Evolutionary conservation across 2,113 vertebrate species (phyloP), one percentile per base, ranked within the genome.

Genomic region (Aix galericulata): DNA sequence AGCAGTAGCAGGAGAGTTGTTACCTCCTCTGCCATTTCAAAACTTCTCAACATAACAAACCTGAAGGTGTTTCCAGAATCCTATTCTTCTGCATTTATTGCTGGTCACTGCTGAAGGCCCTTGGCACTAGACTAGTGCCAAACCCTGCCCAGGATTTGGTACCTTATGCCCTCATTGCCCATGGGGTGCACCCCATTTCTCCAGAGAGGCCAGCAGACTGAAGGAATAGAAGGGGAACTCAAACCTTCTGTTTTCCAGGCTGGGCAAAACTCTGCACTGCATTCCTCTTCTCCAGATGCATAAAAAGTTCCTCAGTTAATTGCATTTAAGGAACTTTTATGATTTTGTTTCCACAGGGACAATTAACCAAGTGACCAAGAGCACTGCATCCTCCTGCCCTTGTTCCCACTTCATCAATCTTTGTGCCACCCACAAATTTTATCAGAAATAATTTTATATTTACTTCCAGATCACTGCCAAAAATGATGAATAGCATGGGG

Each of bases 381-480:
- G 27, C 59, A 66, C 58, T 62, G 26, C 44, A 79, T 79, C 62
- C 84, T 84, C 82, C 55, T 76, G 67, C 67, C 48, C 83, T 72
- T 5, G 0, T 76, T 86, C 62, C 68, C 62, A 77, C 44, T 69
- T 68, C 90, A 95, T 93, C 66, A 58, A 55, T 96, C 88, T 94
- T 92, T 46, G 44, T 87, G 91, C 55, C 93, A 96, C 11, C 59
- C 74, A 82, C 53, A 92, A 85, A 82, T 95, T 87, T 89, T 56
- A 91, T 92, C 78, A 93, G 72, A 94, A 96, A 91, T 88, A 82
- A 88, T 85, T 89, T 94, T 93, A 48, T 95, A 95, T 95, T 96
- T 97, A 95, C 82, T 83, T 94, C 72, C 75, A 34, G 71, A 95
- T 96, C 89, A 82, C 78, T 94, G 91, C 82, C 93, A 96, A 80